A percentile compares a stretch with the other conserved stretches of the same genome.
phyloP scores from a whole-genome alignment of 2,888 invertebrate genomes.

The Caenorhabditis japonica region DNA sequence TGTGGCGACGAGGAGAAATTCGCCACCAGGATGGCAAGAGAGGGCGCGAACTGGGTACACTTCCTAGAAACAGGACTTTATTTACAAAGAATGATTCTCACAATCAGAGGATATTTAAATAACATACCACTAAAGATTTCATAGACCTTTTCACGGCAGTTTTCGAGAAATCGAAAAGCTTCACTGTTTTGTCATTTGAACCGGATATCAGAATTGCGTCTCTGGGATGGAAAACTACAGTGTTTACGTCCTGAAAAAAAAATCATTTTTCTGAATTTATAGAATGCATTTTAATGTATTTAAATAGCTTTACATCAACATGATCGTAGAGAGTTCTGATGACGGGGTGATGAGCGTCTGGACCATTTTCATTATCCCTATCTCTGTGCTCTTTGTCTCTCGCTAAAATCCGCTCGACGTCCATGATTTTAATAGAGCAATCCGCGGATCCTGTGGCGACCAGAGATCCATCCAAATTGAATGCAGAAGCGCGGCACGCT shows the following conservation, averaged over 20 bases:
- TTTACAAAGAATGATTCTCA: background rate
- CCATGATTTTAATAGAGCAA: constrained; percentile 97
- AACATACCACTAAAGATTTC: constrained; percentile 84
- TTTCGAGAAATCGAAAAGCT: constrained; percentile 97
- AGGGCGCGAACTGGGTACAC: constrained; percentile 91
- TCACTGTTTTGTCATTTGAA: constrained; percentile 92
- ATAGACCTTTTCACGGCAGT: constrained; percentile 98
- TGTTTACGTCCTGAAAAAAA: constrained; percentile 86
- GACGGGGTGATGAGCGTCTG: constrained; percentile 87
- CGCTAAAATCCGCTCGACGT: constrained; percentile 98
- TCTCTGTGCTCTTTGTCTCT: constrained; percentile 85
- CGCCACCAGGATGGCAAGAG: constrained; percentile 94
- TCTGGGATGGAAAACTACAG: constrained; percentile 94
- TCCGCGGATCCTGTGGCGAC: constrained; percentile 98
- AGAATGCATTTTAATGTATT: background rate
- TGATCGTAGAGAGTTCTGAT: constrained; percentile 97
- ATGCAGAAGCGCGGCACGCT: constrained; percentile 91
- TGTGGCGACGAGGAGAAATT: constrained; percentile 92
- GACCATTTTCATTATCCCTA: constrained; percentile 79
- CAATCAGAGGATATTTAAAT: background rate
- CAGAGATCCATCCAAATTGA: constrained; percentile 92
- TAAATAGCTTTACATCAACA: constrained; percentile 82
- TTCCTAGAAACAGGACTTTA: constrained; percentile 82
- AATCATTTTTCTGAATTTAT: background rate
- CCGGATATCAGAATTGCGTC: constrained; percentile 95